phyloP scores from a whole-genome alignment of 1,140 invertebrate species.

The Mamestra configurata region DNA sequence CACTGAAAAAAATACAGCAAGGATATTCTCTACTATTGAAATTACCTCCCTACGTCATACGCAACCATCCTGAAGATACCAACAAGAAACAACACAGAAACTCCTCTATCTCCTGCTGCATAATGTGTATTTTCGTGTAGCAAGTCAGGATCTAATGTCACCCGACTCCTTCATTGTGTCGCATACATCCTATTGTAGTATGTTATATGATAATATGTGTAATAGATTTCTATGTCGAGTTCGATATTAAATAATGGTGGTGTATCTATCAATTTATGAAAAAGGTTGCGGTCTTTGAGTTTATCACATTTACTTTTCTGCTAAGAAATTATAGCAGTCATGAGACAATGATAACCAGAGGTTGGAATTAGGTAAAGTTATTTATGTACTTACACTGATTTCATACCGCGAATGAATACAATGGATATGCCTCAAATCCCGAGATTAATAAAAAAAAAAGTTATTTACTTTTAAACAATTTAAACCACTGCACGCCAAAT shows the following conservation, averaged over 20 bases:
- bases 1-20: background rate
- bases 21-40: background rate
- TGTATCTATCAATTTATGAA: background rate
- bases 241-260: slow-evolving; percentile 1
- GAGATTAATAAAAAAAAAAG: too few species aligned
- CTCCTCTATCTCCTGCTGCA: background rate
- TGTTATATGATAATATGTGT: background rate
- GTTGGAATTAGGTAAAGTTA: too few species aligned
- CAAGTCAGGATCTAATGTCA: slow-evolving; percentile 3
- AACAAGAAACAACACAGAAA: background rate
- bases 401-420: too few species aligned
- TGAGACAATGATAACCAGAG: too few species aligned
- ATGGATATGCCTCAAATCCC: too few species aligned
- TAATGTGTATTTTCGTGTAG: background rate
- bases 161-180: background rate
- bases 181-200: background rate
- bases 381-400: too few species aligned
- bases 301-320: too few species aligned
- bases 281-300: background rate
- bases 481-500: too few species aligned
- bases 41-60: background rate
- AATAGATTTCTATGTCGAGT: background rate
- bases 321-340: too few species aligned
- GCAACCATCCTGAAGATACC: background rate
- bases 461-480: too few species aligned